Percentiles rank a stretch among this genome's conserved stretches.
Evolutionary conservation across 2,888 invertebrate species (phyloP).

Genomic region (Dorcus parallelipipedus): DNA sequence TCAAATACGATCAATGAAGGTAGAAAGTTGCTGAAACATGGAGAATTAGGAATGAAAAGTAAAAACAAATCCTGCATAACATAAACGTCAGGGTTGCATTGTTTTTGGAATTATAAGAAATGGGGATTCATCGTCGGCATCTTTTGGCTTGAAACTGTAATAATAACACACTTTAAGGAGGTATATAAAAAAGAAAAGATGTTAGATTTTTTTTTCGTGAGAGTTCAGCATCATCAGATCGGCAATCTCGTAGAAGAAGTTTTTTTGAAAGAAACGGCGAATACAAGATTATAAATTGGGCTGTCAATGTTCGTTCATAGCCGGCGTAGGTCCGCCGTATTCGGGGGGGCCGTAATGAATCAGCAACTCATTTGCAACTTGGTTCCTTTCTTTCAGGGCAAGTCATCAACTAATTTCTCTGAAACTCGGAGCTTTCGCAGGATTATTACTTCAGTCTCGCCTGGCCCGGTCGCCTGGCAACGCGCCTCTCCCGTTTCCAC

Average conservation of each 20-base stretch:
- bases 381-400: conserved; percentile 45
- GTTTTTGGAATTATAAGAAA: no score
- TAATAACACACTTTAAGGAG: no score
- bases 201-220: no score
- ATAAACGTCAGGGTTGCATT: no score
- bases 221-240: no score
- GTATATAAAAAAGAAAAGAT: no score
- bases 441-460: conserved; percentile 40
- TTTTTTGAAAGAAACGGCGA: conserved; percentile 11
- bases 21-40: no score
- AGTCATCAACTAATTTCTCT: conserved; percentile 48
- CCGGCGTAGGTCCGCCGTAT: conserved; percentile 19
- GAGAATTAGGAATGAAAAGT: no score
- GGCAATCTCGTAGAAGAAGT: background rate
- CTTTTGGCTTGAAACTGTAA: no score
- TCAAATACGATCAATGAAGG: no score
- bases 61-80: no score
- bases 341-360: conserved; percentile 38
- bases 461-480: conserved; percentile 21
- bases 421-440: conserved; percentile 43
- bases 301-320: conserved; percentile 23
- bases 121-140: no score
- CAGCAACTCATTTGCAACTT: conserved; percentile 47
- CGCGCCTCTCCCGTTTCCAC: conserved; percentile 24
- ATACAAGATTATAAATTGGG: conserved; percentile 31